Evolutionary conservation across 2,888 invertebrate species (phyloP), one percentile per base, ranked within the genome.

Genomic region (Magallana nippona): DNA sequence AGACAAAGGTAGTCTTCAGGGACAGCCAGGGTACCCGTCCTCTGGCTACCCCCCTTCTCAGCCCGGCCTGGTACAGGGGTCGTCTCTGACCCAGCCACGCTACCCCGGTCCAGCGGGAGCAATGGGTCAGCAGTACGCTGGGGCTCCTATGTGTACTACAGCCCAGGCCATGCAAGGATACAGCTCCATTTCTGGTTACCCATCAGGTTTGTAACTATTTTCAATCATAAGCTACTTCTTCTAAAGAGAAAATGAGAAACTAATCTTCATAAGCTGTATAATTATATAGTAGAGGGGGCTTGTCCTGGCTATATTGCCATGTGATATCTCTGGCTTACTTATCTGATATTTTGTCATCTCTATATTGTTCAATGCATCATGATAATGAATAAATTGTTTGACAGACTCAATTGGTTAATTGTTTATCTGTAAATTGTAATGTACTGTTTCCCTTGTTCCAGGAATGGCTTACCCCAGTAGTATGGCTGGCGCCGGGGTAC

Each of bases 1-100:
- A 55, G 88, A 88, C 82, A 87, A 87, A 78, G 85, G 84, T 19
- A 86, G 87, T 17, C 82, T 88, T 27, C 87, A 87, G 63, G 85
- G 86, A 71, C 63, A 85, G 27, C 82, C 81, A 55, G 84, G 83
- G 15, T 88, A 86, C 78, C 86, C 87, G 2, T 71, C 86, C 57
- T 81, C 86, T 78, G 84, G 84, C 32, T 87, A 87, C 82, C 85
- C 85, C 32, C 63, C 86, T 19, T 80, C 82, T 55, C 88, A 87
- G 71, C 85, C 84, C 44, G 79, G 77, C 55, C 56, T 83, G 63
- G 62, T 56, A 60, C 86, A 19, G 22, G 82, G 81, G 57, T 71
- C 58, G 22, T 83, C 85, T 81, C 81, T n/a, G 63, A 79, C 71
- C 79, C 81, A 11, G 60, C 58, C 19, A 55, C 80, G 55, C 57